Evolutionary conservation across 2,113 vertebrate species (phyloP).

Genomic region (Varanus salvator): DNA sequence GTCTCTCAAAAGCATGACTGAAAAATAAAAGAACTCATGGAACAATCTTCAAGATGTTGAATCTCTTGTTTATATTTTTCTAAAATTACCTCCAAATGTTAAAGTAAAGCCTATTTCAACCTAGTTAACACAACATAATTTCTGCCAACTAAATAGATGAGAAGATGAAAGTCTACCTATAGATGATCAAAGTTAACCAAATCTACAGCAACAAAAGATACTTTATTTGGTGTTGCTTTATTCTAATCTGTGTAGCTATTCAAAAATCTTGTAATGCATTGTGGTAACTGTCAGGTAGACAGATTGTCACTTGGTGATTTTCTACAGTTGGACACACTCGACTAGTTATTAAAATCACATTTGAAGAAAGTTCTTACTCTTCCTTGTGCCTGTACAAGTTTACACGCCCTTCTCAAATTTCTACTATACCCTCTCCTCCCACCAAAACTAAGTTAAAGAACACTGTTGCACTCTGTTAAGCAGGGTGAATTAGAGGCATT

Average conservation of each 20-base stretch:
- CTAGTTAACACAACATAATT: constrained; percentile 55
- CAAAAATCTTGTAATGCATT: constrained; percentile 84
- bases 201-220: constrained; percentile 77
- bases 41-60: constrained; percentile 5
- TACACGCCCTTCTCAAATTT: constrained; percentile 86
- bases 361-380: constrained; percentile 76
- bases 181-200: constrained; percentile 65
- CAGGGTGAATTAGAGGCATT: constrained; percentile 80
- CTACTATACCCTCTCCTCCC: constrained; percentile 83
- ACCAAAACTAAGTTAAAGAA: constrained; percentile 87
- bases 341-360: constrained; percentile 84
- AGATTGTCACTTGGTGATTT: constrained; percentile 83
- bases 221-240: constrained; percentile 77
- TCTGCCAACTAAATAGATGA: constrained; percentile 26
- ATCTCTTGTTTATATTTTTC: constrained; percentile 31
- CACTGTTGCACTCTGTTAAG: constrained; percentile 80
- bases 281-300: constrained; percentile 83
- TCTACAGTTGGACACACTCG: constrained; percentile 84
- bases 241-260: constrained; percentile 80
- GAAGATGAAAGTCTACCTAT: constrained; percentile 59
- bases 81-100: constrained; percentile 25
- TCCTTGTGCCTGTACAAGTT: constrained; percentile 75
- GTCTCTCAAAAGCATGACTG: not conserved
- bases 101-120: constrained; percentile 39
- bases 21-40: constrained; percentile 36